Evolutionary conservation across 1,140 invertebrate genomes (phyloP).

Genomic region (Heterodera schachtii): DNA sequence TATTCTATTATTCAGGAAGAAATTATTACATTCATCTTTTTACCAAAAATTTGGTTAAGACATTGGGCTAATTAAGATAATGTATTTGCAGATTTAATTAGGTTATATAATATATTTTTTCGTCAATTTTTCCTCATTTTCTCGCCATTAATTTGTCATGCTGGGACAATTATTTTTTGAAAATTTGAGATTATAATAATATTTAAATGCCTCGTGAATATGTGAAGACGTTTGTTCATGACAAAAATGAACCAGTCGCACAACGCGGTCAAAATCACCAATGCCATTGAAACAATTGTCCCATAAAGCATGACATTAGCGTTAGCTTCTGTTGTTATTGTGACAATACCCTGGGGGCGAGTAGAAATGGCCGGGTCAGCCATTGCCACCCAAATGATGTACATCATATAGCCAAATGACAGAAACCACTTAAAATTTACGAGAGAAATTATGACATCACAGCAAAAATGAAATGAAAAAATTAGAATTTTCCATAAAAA

Average conservation of each 20-base stretch:
- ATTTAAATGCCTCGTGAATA: neutral
- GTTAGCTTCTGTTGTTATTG: neutral
- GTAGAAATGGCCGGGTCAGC: neutral
- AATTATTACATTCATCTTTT: too few species aligned
- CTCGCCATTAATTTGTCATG: too few species aligned
- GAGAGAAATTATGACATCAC: too few species aligned
- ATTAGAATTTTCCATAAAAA: too few species aligned
- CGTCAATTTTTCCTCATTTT: too few species aligned
- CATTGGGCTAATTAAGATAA: too few species aligned
- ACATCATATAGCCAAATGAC: neutral
- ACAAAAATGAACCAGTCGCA: constrained; percentile 5
- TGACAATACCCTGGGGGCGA: neutral
- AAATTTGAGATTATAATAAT: neutral
- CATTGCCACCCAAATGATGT: neutral
- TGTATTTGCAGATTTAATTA: too few species aligned
- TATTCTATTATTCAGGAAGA: too few species aligned
- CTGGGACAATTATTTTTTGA: too few species aligned
- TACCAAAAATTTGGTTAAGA: too few species aligned
- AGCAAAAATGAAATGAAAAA: too few species aligned
- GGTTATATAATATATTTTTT: too few species aligned
- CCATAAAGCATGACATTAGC: neutral
- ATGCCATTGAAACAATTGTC: neutral
- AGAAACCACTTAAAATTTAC: neutral
- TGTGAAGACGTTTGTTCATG: neutral
- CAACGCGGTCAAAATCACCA: neutral